Conservation (phyloP, 2,797 vertebrate species). For the Sebastes hubbsi region DNA sequence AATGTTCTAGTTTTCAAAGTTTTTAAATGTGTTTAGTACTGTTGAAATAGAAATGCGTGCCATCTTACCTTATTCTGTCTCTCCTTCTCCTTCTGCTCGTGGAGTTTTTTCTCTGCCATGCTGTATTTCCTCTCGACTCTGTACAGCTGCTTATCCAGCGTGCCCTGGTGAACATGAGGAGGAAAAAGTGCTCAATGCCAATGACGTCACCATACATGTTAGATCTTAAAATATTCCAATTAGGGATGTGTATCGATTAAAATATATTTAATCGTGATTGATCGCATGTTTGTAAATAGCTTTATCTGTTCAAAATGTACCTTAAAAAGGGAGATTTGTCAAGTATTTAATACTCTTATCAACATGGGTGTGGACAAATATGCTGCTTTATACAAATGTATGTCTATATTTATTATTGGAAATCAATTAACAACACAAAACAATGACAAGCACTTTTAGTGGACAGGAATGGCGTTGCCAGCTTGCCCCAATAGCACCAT, state of each 20-base stretch:
- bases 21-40: too few relatives aligned
- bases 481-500: background rate
- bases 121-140: conserved; percentile 69
- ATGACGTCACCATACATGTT: background rate
- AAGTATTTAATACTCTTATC: too few relatives aligned
- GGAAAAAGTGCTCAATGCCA: background rate
- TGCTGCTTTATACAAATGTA: too few relatives aligned
- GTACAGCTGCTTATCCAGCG: conserved; percentile 73
- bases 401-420: fast-evolving
- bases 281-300: too few relatives aligned
- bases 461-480: too few relatives aligned
- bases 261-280: too few relatives aligned
- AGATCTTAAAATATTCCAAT: background rate
- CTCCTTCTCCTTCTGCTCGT: conserved; percentile 79
- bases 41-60: background rate
- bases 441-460: too few relatives aligned
- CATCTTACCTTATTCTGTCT: conserved; percentile 70
- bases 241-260: too few relatives aligned
- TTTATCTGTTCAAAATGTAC: too few relatives aligned
- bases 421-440: too few relatives aligned
- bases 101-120: conserved; percentile 69
- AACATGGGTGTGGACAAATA: fast-evolving
- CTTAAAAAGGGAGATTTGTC: too few relatives aligned
- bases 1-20: background rate
- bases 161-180: conserved; percentile 45